Conservation (phyloP, 2,888 invertebrate genomes). For the Drosophila stalkeri region DNA sequence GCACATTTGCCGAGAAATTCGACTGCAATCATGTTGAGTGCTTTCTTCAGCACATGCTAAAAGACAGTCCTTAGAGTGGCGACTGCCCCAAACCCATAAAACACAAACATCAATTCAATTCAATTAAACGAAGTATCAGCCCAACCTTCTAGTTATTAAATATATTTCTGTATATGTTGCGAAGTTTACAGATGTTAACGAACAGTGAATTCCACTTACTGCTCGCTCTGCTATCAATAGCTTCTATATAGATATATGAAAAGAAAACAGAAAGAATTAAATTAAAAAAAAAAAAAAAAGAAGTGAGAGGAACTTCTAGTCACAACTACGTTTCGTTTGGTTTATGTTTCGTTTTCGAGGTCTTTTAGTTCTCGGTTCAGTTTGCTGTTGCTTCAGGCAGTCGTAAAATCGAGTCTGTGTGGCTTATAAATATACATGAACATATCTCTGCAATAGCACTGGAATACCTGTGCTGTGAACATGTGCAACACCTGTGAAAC, state of each 20-base stretch:
- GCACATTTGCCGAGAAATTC: constrained; percentile 49
- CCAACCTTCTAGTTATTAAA: constrained; percentile 26
- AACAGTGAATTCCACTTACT: not conserved
- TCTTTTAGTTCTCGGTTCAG: constrained; percentile 4
- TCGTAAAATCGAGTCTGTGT: constrained; percentile 29
- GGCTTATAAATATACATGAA: constrained; percentile 63
- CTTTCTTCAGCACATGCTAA: constrained; percentile 30
- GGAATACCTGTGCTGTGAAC: not conserved
- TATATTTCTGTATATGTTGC: constrained; percentile 17
- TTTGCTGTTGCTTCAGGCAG: constrained; percentile 19
- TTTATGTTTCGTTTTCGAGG: constrained; percentile 42
- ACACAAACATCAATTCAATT: constrained; percentile 62
- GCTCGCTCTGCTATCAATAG: not conserved
- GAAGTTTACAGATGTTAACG: not conserved
- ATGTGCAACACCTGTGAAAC: not conserved
- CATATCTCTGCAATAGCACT: constrained; percentile 20
- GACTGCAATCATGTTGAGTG: constrained; percentile 72
- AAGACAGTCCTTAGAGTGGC: constrained; percentile 36
- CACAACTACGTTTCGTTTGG: constrained; percentile 43
- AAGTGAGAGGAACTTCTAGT: constrained; percentile 16
- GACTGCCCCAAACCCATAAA: constrained; percentile 26
- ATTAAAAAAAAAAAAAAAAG: constrained; percentile 18
- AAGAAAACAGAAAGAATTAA: not conserved
- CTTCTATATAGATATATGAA: not conserved
- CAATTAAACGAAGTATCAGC: constrained; percentile 61